Evolutionary conservation across 2,797 vertebrate species (phyloP).

Genomic region (Schizothorax lantsangensis): DNA sequence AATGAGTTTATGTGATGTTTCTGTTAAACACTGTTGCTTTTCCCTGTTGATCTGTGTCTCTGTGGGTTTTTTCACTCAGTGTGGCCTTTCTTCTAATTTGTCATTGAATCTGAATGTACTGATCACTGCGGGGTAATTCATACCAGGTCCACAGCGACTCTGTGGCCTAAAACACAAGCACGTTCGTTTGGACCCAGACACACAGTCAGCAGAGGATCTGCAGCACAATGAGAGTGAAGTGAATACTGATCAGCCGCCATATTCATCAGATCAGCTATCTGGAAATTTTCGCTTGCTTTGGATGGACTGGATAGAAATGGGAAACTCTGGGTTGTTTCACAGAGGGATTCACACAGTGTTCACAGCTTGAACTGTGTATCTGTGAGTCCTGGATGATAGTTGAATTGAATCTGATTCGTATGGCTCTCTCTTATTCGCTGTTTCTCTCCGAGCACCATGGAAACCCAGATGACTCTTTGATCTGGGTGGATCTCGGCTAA

Average conservation of each 20-base stretch:
- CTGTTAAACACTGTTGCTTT: neutral
- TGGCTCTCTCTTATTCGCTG: neutral
- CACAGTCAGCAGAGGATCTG: constrained; percentile 23
- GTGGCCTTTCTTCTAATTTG: neutral
- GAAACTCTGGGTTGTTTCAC: constrained; percentile 4
- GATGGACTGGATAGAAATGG: neutral
- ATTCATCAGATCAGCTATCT: constrained; percentile 9
- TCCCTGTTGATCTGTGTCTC: neutral
- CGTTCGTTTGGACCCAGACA: neutral
- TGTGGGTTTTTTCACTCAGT: neutral
- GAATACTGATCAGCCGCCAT: constrained; percentile 15
- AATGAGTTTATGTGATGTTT: neutral
- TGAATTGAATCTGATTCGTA: neutral
- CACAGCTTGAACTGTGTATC: constrained; percentile 32
- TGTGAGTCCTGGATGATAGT: neutral
- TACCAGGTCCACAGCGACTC: neutral
- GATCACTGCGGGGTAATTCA: neutral
- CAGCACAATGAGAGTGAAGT: constrained; percentile 8
- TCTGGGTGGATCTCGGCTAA: constrained; percentile 1
- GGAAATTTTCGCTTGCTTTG: neutral
- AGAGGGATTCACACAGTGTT: constrained; percentile 10
- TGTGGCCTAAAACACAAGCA: constrained; percentile 13
- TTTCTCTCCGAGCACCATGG: neutral
- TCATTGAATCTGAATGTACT: neutral
- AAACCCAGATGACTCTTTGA: constrained; percentile 26